Base-by-base conservation (phyloP, 2,888 invertebrate species). In the Tetropium fuscum region DNA sequence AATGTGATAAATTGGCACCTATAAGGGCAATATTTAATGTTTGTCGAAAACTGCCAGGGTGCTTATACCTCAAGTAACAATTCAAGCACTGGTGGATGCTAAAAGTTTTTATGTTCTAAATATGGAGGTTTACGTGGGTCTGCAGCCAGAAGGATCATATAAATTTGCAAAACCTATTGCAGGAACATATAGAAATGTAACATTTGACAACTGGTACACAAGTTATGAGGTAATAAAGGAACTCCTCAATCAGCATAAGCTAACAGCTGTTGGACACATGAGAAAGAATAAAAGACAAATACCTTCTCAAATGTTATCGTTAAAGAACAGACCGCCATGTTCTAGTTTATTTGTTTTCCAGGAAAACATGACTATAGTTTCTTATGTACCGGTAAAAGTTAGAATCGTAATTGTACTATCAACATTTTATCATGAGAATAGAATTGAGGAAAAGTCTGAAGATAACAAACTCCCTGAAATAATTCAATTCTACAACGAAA, bases 191-290 rank as follows among this genome's bases (percentile, higher is more conserved):
- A 20, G 30, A 30, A 53, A 41, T 25, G 15, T 53, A 1, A 53
- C 25, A 2, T 53, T 40, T 18, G 53, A 40, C 18, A 53, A 53
- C 13, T 49, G 36, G 20, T 49, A 25, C 13, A 34, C 49, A 22
- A 49, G 49, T 11, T 49, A 49, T 22, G 18, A 13, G 18, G 10
- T 47, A 13, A 11, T 47, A 15, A 5, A 19, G n/a, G n/a, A 10
- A n/a, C 34, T 47, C 2, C 1, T 47, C 20, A 32, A 19, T 16
- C 4, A 47, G 19, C 13, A 32, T 16, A 25, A 32, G 15, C 8
- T 47, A 5, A 47, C 47, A 11, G 4, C 47, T 47, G 47, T 47
- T 30, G 30, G 32, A 3, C 15, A 30, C 11, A n/a, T 49, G 15
- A 22, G 13, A 10, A 44, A 44, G 13, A 44, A 44, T 25, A 44